A percentile compares a stretch with the other conserved stretches of the same genome.
Conservation (phyloP, 2,888 invertebrate genomes). For the Euzetes globulus region DNA sequence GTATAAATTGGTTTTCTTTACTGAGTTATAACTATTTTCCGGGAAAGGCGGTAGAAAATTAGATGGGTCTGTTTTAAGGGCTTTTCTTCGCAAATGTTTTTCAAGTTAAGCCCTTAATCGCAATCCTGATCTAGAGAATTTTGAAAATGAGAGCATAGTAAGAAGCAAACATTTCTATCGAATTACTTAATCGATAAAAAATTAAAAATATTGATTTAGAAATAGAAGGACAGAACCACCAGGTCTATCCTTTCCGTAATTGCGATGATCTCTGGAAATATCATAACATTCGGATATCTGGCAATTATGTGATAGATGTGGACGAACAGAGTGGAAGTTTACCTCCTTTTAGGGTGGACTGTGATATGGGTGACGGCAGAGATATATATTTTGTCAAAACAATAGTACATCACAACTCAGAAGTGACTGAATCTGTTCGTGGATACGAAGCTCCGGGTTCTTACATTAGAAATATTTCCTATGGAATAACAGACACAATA, state of each 20-base stretch:
- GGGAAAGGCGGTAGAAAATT: too few species aligned
- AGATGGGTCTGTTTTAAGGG: too few species aligned
- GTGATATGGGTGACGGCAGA: conserved; percentile 41
- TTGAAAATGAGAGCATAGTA: too few species aligned
- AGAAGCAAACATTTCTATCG: too few species aligned
- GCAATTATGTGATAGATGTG: conserved; percentile 42
- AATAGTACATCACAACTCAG: conserved; percentile 43
- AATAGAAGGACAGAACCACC: too few species aligned
- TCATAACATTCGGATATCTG: conserved; percentile 38
- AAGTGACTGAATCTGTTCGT: conserved; percentile 39
- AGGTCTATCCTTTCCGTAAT: conserved; percentile 14
- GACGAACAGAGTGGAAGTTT: conserved; percentile 40
- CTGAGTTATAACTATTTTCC: too few species aligned
- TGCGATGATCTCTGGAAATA: conserved; percentile 41
- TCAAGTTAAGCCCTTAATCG: too few species aligned
- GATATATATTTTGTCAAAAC: conserved; percentile 41
- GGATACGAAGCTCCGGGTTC: conserved; percentile 43
- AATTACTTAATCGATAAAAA: background rate
- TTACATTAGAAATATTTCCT: conserved; percentile 41
- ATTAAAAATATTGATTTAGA: too few species aligned
- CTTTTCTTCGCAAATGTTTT: too few species aligned
- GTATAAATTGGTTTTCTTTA: too few species aligned
- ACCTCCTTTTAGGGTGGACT: conserved; percentile 40
- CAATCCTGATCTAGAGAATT: too few species aligned
- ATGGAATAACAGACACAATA: conserved; percentile 39